phyloP scores from a whole-genome alignment of 37 sponge, comb jelly and placozoan genomes.

The Petrosia ficiformis region DNA sequence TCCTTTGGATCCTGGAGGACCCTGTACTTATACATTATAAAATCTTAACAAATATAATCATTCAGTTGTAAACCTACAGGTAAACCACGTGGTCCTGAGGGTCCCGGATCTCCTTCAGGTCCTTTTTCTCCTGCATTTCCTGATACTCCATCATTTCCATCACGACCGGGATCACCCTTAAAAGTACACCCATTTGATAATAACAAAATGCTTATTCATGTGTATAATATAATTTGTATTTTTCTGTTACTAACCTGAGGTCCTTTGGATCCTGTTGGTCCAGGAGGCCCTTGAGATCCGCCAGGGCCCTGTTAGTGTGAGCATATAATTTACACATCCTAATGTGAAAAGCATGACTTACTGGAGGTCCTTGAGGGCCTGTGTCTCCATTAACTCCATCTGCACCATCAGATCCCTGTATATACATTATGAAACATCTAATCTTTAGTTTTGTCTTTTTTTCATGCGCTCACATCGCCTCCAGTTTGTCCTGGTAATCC shows the following conservation, averaged over 20 bases:
- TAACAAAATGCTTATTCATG: no score
- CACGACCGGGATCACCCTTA: neutral
- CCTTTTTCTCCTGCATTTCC: slow-evolving; percentile 13
- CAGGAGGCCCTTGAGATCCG: slow-evolving; percentile 24
- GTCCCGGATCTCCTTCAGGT: slow-evolving; percentile 46
- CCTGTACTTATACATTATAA: slow-evolving; percentile 30
- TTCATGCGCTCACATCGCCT: neutral
- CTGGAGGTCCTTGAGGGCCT: slow-evolving; percentile 53
- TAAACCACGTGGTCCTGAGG: slow-evolving; percentile 59
- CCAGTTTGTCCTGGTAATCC: slow-evolving; percentile 31
- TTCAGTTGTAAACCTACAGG: slow-evolving; percentile 15
- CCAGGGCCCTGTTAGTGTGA: neutral
- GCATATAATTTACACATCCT: neutral
- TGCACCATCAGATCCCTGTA: slow-evolving; percentile 34
- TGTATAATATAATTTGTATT: no score
- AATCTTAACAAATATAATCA: neutral
- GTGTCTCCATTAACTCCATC: slow-evolving; percentile 46
- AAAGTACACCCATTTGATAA: neutral
- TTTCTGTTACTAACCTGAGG: neutral
- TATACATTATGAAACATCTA: neutral
- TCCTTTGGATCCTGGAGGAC: slow-evolving; percentile 60
- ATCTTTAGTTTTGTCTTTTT: neutral
- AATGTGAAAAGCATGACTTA: slow-evolving; percentile 3
- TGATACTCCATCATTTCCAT: slow-evolving; percentile 1
- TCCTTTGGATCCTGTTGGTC: slow-evolving; percentile 9